Percentiles rank a stretch among this genome's conserved stretches.
Conservation (phyloP, 2,888 invertebrate species). For the Drosophila engyochracea region DNA sequence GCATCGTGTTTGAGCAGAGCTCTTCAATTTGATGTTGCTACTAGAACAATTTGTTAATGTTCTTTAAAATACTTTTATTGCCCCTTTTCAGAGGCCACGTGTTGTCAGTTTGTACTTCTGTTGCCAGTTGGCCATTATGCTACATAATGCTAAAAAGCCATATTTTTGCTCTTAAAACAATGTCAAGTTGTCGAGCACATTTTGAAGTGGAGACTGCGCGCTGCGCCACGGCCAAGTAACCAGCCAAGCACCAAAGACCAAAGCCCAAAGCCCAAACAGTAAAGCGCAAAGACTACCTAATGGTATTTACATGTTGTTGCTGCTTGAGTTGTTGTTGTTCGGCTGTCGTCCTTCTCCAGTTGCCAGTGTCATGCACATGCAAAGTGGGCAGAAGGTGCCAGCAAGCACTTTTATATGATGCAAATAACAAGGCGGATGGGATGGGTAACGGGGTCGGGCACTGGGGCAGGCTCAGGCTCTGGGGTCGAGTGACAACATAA, state of each 20-base stretch:
- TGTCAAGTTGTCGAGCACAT: slow-evolving; percentile 77
- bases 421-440: slow-evolving; percentile 51
- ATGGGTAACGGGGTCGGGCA: slow-evolving; percentile 8
- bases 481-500: slow-evolving; percentile 52
- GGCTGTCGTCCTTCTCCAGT: slow-evolving; percentile 39
- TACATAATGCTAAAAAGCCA: slow-evolving; percentile 67
- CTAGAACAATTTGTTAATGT: slow-evolving; percentile 22
- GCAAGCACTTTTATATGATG: slow-evolving; percentile 61
- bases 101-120: slow-evolving; percentile 33
- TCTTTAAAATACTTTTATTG: slow-evolving; percentile 46
- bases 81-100: slow-evolving; percentile 23
- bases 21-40: slow-evolving; percentile 6
- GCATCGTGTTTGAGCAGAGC: slow-evolving; percentile 1
- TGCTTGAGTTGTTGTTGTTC: slow-evolving; percentile 14
- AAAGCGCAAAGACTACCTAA: slow-evolving; percentile 59
- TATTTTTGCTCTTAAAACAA: slow-evolving; percentile 77
- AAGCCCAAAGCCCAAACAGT: slow-evolving; percentile 1
- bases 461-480: slow-evolving; percentile 39
- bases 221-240: slow-evolving; percentile 45
- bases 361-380: slow-evolving; percentile 64
- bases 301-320: slow-evolving; percentile 72
- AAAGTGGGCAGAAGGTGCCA: slow-evolving; percentile 24
- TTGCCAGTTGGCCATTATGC: slow-evolving; percentile 42
- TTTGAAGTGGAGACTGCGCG: slow-evolving; percentile 60
- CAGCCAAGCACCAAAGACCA: slow-evolving; percentile 14